These are phyloP conservation scores for Callosobruchus maculatus DNA, from an alignment of 2,888 invertebrate genomes.

Conservation along the genomic window DNA sequence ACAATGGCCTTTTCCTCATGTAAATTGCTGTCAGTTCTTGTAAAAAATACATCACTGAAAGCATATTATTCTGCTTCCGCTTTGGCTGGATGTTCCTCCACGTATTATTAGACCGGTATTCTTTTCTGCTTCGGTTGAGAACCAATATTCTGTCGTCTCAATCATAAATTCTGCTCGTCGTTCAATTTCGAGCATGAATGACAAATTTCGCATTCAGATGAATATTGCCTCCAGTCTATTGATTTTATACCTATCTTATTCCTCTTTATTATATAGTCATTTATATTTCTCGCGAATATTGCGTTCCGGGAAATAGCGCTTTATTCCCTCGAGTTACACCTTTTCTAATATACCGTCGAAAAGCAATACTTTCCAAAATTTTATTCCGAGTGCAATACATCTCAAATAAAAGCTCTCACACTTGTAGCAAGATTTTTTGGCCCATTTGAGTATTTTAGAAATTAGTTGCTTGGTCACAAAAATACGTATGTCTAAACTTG, in stretches of 20 bases:
- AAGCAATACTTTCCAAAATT: too few relatives aligned
- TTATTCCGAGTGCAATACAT: too few relatives aligned
- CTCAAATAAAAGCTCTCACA: too few relatives aligned
- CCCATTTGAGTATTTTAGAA: too few relatives aligned
- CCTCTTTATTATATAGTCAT: slow-evolving; percentile 31
- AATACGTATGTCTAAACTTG: too few relatives aligned
- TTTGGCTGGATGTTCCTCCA: slow-evolving; percentile 28
- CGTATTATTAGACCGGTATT: slow-evolving; percentile 44
- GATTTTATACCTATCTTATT: slow-evolving; percentile 40
- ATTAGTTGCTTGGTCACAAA: too few relatives aligned
- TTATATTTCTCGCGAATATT: slow-evolving; percentile 13
- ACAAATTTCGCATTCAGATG: slow-evolving; percentile 51
- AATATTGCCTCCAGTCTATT: slow-evolving; percentile 48
- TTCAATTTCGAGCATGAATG: slow-evolving; percentile 51
- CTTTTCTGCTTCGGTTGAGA: slow-evolving; percentile 38
- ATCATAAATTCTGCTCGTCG: slow-evolving; percentile 46
- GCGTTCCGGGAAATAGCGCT: neutral
- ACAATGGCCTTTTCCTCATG: neutral
- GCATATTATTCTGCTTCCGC: neutral
- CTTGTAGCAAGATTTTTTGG: too few relatives aligned
- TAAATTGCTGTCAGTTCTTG: neutral
- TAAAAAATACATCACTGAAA: neutral
- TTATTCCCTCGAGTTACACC: neutral
- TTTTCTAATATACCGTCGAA: neutral
- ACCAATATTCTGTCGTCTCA: slow-evolving; percentile 45